A percentile compares a stretch with the other conserved stretches of the same genome.
Evolutionary conservation across 2,113 vertebrate species (phyloP).

Genomic region (Turnix velox): DNA sequence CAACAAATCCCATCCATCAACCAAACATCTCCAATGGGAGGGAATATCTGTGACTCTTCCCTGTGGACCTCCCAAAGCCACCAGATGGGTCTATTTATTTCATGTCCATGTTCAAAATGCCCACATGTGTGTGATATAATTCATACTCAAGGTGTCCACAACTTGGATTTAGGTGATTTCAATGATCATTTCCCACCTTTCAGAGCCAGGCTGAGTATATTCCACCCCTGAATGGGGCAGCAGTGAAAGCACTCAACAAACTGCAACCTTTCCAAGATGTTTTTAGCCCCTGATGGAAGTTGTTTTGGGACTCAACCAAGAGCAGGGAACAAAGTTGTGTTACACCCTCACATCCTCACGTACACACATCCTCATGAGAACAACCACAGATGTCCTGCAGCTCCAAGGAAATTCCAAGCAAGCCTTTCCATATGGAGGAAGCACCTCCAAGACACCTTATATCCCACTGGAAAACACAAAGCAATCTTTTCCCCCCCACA

Average conservation of each 20-base stretch:
- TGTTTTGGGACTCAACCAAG: background rate
- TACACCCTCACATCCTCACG: background rate
- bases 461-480: background rate
- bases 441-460: background rate
- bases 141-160: background rate
- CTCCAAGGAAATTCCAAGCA: conserved; percentile 11
- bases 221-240: background rate
- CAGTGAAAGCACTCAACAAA: background rate
- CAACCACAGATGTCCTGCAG: background rate
- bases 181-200: background rate
- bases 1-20: too few relatives aligned
- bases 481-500: background rate
- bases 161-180: background rate
- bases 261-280: background rate
- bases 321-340: background rate
- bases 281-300: background rate
- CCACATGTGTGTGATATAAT: background rate
- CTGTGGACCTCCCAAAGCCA: background rate
- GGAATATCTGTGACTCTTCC: background rate
- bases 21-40: background rate
- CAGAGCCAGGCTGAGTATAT: background rate
- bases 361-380: background rate
- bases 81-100: background rate
- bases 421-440: background rate
- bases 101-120: background rate